Percentiles rank a stretch among this genome's conserved stretches.
Evolutionary conservation across 2,797 vertebrate genomes (phyloP).

Genomic region (Galagoides demidoff): DNA sequence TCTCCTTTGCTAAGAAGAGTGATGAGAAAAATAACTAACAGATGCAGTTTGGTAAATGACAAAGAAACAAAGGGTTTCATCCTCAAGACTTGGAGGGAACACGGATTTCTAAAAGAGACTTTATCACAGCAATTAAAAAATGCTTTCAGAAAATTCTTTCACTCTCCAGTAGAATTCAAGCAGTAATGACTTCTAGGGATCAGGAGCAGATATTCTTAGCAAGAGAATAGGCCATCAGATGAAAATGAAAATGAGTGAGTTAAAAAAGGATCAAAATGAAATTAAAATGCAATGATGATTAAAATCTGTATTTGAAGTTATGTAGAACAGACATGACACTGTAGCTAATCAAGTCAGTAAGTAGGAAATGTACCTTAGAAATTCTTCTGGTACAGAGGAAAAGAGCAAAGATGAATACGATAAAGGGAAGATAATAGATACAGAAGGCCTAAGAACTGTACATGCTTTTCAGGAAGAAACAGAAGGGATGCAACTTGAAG

Average conservation of each 20-base stretch:
- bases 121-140: constrained; percentile 4
- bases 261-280: background rate
- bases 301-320: background rate
- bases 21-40: constrained; percentile 1
- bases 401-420: background rate
- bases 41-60: background rate
- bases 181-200: background rate
- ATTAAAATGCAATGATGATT: background rate
- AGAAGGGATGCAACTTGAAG: background rate
- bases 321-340: background rate
- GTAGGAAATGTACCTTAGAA: background rate
- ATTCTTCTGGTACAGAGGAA: background rate
- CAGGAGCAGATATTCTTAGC: background rate
- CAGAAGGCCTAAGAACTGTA: background rate
- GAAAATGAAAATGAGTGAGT: background rate
- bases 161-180: background rate
- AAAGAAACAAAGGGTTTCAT: background rate
- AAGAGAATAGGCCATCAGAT: background rate
- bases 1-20: background rate
- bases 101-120: background rate
- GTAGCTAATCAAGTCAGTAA: background rate
- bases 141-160: background rate
- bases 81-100: background rate
- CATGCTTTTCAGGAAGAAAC: background rate
- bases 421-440: background rate